Conservation (phyloP, 2,797 vertebrate species). For the Trachurus trachurus region DNA sequence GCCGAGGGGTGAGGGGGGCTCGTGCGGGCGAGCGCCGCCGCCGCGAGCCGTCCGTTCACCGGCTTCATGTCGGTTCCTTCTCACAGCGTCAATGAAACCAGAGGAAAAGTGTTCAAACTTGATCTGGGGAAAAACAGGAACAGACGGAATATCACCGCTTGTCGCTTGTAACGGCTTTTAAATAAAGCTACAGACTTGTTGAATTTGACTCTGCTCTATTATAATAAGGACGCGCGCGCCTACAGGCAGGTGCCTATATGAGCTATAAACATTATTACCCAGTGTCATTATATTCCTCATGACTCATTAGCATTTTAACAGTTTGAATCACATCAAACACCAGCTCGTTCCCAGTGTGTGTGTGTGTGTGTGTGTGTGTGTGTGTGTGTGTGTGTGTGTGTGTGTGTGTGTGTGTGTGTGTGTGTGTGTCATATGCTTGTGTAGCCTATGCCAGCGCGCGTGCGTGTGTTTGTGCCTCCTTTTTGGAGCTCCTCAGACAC, state of each 20-base stretch:
- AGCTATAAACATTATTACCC: constrained; percentile 26
- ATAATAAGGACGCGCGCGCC: constrained; percentile 24
- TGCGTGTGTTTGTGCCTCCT: background rate
- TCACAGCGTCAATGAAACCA: constrained; percentile 84
- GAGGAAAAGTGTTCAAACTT: constrained; percentile 88
- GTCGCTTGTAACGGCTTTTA: background rate
- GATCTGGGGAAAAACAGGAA: constrained; percentile 77
- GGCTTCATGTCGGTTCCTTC: constrained; percentile 77
- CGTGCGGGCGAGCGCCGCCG: constrained; percentile 48
- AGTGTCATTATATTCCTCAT: constrained; percentile 11
- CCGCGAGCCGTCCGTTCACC: constrained; percentile 62
- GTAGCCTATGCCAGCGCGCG: background rate
- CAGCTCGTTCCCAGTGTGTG: background rate
- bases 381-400: background rate
- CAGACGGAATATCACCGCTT: background rate
- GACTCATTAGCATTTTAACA: constrained; percentile 42
- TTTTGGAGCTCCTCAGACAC: constrained; percentile 13
- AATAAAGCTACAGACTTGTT: constrained; percentile 52
- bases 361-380: background rate
- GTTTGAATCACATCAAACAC: constrained; percentile 25
- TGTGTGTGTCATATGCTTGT: background rate
- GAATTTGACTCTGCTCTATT: constrained; percentile 38
- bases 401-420: background rate
- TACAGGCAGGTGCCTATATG: constrained; percentile 13
- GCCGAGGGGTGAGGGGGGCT: constrained; percentile 53